phyloP scores from a whole-genome alignment of 2,888 invertebrate genomes.

The Platycheirus rosarum region DNA sequence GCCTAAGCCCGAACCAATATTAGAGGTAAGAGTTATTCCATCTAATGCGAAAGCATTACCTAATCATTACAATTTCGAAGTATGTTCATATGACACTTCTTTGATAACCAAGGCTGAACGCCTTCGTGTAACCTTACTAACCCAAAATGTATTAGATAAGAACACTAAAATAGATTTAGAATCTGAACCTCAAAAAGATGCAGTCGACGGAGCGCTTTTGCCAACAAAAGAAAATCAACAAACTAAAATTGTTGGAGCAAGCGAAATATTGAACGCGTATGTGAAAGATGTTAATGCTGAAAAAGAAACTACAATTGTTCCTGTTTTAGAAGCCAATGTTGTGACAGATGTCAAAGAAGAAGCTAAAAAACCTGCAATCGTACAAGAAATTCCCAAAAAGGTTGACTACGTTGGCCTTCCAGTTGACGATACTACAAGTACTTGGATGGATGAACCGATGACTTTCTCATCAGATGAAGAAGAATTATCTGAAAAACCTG shows the following conservation, averaged over 20 bases:
- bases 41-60: constrained; percentile 17
- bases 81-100: constrained; percentile 52
- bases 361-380: not conserved
- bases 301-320: not conserved
- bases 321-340: not conserved
- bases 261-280: not conserved
- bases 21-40: constrained; percentile 51
- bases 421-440: constrained; percentile 76
- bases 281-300: too few species aligned
- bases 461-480: constrained; percentile 75
- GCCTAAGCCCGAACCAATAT: constrained; percentile 7
- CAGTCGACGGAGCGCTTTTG: not conserved
- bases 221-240: not conserved
- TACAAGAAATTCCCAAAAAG: constrained; percentile 16
- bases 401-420: constrained; percentile 75
- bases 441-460: constrained; percentile 78
- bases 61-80: constrained; percentile 65
- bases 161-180: not conserved
- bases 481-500: not conserved
- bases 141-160: not conserved
- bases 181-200: not conserved
- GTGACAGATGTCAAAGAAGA: not conserved
- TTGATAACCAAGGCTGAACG: constrained; percentile 44
- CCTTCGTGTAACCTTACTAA: constrained; percentile 19
- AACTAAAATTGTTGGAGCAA: not conserved